Conservation (phyloP, 1,140 invertebrate genomes). For the Carposina sasakii region DNA sequence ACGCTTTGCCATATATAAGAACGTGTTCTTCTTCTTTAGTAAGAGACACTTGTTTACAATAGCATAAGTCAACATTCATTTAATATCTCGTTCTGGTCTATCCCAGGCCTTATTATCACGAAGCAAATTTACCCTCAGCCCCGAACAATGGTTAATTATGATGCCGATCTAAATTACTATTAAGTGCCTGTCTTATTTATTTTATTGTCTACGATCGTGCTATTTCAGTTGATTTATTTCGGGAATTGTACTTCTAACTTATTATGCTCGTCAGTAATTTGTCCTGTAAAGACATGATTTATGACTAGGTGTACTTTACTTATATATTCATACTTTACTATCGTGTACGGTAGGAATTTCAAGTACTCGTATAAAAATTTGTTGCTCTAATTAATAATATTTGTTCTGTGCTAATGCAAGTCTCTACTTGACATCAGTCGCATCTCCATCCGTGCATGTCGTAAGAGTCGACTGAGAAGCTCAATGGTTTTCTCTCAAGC, state of each 20-base stretch:
- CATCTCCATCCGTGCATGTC: background rate
- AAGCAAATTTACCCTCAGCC: too few relatives aligned
- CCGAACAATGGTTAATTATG: too few relatives aligned
- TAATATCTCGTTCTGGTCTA: too few relatives aligned
- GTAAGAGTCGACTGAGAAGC: background rate
- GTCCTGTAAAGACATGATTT: background rate
- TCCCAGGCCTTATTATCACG: too few relatives aligned
- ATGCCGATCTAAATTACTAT: too few relatives aligned
- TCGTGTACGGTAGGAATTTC: background rate
- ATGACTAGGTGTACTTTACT: background rate
- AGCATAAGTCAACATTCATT: too few relatives aligned
- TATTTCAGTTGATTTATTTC: background rate
- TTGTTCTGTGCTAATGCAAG: background rate
- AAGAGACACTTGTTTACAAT: too few relatives aligned
- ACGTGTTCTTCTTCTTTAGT: too few relatives aligned
- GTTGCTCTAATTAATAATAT: background rate
- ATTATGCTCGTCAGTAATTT: background rate
- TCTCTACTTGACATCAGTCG: background rate
- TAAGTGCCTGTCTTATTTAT: background rate
- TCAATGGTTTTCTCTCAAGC: background rate
- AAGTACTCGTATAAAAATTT: too few relatives aligned
- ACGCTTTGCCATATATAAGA: too few relatives aligned
- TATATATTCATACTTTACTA: background rate
- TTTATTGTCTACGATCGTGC: background rate
- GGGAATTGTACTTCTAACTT: background rate